Evolutionary conservation across 1,140 invertebrate genomes (phyloP), one percentile per base, ranked within the genome.

Genomic region (Trinorchestia longiramus): DNA sequence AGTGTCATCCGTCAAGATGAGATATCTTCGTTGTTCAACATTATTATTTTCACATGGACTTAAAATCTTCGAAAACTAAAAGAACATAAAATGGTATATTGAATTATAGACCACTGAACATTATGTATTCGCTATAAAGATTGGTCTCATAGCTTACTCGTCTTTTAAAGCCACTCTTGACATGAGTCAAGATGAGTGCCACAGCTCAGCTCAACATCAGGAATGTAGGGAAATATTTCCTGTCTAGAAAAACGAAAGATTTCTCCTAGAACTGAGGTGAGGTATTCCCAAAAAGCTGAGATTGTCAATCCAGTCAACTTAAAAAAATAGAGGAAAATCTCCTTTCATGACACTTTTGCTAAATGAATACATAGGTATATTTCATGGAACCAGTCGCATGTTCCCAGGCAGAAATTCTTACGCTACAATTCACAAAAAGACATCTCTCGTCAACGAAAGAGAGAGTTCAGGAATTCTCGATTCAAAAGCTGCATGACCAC

Each of bases 401-500:
- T 3, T 77, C 62, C 62, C 28, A 15, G 11, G 28, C 11, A 1
- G 28, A 36, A 77, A 77, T 23, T 36, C 36, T 77, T 77, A 77
- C 62, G 62, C 62, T 23, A 77, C 15, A 77, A 23, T 77, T 3
- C 62, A 23, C 62, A 28, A 77, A 28, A 90, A 41, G 41, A 36
- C 88, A 42, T 6, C n/a, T 41, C 88, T 90, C 88, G 23, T 43
- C 88, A 90, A 90, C 88, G 88, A 90, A 90, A 90, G 88, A 90
- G 88, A 90, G 88, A 90, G 88, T 42, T 15, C n/a, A 43, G 88
- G 88, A 90, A 90, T 90, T 90, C 88, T 90, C 88, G 88, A 90
- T 90, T 90, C 88, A 90, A 90, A 90, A 90, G 88, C 88, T 90
- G 88, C 62, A 77, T 36, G 62, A 77, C 62, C 62, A 36, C 62